A percentile compares a stretch with the other conserved stretches of the same genome.
phyloP scores from a whole-genome alignment of 2,797 vertebrate species.

The Semaprochilodus insignis region DNA sequence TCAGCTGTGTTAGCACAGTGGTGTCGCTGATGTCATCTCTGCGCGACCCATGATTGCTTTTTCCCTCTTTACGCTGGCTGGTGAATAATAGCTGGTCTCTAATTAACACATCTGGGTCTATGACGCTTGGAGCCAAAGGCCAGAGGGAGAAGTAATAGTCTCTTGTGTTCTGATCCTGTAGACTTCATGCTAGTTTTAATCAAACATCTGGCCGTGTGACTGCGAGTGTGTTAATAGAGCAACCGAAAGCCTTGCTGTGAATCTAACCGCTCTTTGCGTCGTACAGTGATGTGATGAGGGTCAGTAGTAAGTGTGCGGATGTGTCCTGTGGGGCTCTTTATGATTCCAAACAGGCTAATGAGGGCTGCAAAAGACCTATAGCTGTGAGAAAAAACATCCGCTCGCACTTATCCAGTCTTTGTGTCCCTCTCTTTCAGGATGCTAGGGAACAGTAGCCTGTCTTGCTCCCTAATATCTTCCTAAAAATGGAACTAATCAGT shows the following conservation, averaged over 20 bases:
- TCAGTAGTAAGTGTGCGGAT: constrained; percentile 23
- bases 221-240: constrained; percentile 16
- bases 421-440: constrained; percentile 12
- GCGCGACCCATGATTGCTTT: constrained; percentile 10
- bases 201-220: constrained; percentile 30
- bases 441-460: background rate
- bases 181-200: constrained; percentile 35
- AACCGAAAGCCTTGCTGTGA: constrained; percentile 31
- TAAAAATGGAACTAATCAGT: background rate
- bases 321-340: constrained; percentile 58
- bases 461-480: background rate
- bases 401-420: constrained; percentile 27
- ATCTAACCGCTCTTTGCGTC: constrained; percentile 39
- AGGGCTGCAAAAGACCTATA: constrained; percentile 50
- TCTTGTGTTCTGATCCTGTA: constrained; percentile 20
- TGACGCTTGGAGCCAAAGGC: constrained; percentile 49
- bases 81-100: constrained; percentile 53
- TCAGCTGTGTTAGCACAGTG: constrained; percentile 4
- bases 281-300: constrained; percentile 39
- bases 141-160: constrained; percentile 40
- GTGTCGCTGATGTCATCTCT: background rate
- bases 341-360: constrained; percentile 64
- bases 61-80: constrained; percentile 5
- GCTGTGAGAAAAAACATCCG: constrained; percentile 46
- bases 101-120: constrained; percentile 58